Percentiles rank a stretch among this genome's conserved stretches.
phyloP scores from a whole-genome alignment of 2,888 invertebrate species.

The Glaucopsyche alexis region DNA sequence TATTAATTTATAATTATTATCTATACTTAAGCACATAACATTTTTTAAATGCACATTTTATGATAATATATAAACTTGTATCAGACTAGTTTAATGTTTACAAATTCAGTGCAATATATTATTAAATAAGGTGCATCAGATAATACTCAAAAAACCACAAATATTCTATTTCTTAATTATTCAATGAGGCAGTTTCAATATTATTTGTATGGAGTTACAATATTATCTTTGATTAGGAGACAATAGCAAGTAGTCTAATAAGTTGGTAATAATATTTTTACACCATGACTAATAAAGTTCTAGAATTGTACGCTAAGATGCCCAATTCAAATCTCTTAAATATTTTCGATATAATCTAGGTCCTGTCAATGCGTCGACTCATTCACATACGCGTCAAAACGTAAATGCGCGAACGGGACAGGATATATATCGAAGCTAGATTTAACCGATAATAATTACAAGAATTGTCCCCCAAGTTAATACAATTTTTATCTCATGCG shows the following conservation, averaged over 20 bases:
- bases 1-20: not conserved
- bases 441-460: too few relatives aligned
- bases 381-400: too few relatives aligned
- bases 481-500: conserved; percentile 3
- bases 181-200: not conserved
- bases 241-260: not conserved
- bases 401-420: too few relatives aligned
- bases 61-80: conserved; percentile 12
- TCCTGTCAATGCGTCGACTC: too few relatives aligned
- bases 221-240: not conserved
- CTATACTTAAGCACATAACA: conserved; percentile 2
- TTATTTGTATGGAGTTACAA: not conserved
- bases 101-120: conserved; percentile 11
- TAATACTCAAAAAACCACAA: not conserved
- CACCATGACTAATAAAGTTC: not conserved
- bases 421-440: too few relatives aligned
- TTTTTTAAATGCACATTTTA: conserved; percentile 13
- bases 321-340: too few relatives aligned
- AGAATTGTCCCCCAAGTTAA: not conserved
- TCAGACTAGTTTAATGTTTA: not conserved
- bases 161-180: not conserved
- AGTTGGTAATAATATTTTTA: not conserved
- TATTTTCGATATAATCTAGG: too few relatives aligned
- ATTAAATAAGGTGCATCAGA: not conserved
- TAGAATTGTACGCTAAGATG: not conserved